Percentiles rank a stretch among this genome's conserved stretches.
These are phyloP conservation scores for Holotrichia oblita DNA, from an alignment of 1,140 invertebrate species.

Conservation along the genomic window DNA sequence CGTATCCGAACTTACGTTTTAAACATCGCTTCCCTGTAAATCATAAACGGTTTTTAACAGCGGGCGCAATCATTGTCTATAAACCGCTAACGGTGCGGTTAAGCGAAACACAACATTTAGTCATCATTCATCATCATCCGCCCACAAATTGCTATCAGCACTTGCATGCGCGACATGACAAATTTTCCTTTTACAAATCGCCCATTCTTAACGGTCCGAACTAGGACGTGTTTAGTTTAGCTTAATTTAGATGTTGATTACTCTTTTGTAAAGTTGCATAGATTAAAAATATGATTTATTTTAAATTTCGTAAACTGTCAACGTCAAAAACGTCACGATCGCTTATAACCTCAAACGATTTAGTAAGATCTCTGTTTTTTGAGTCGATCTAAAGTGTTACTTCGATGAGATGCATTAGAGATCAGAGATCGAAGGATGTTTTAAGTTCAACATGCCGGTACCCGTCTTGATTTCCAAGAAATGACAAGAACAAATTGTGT, in stretches of 20 bases:
- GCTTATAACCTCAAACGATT: too few relatives aligned
- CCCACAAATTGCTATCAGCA: conserved; percentile 16
- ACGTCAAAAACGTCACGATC: too few relatives aligned
- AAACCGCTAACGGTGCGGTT: conserved; percentile 6
- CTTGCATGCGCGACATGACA: conserved; percentile 11
- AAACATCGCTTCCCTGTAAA: background rate
- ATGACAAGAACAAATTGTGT: conserved; percentile 15
- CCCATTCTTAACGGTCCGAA: background rate
- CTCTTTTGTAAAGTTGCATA: too few relatives aligned
- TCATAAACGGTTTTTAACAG: conserved; percentile 12
- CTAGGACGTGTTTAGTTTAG: background rate
- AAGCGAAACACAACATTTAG: background rate
- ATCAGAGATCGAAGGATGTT: background rate
- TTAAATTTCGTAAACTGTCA: too few relatives aligned
- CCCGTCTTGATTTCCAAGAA: background rate
- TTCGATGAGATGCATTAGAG: conserved; percentile 1
- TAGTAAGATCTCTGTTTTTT: too few relatives aligned
- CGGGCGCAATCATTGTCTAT: conserved; percentile 16
- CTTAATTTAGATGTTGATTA: too few relatives aligned
- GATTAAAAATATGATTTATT: too few relatives aligned
- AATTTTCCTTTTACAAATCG: conserved; percentile 9
- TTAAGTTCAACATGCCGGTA: background rate
- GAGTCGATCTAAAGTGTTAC: too few relatives aligned
- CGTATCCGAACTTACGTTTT: background rate
- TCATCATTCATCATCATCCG: conserved; percentile 20